Base-by-base conservation (phyloP, 2,888 invertebrate species). In the Lypha dubia region DNA sequence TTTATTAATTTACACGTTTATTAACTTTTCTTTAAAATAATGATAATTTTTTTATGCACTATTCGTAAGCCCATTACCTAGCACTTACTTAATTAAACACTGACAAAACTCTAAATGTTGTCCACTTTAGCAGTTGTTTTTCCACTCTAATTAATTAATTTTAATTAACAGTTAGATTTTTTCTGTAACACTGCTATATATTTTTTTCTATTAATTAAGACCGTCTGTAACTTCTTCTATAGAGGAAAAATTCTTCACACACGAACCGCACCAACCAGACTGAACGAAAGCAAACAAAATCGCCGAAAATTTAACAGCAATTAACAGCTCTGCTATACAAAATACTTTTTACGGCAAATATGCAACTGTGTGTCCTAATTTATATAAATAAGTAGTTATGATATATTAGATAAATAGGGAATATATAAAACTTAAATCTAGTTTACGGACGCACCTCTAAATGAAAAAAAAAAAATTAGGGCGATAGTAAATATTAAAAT, bases 211-310 rank as follows among this genome's bases (percentile, higher is more conserved):
- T 70, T 63, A 38, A 44, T 60, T 79, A 63, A 67, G 9, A 67
- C 76, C 63, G 74, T 74, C 73, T 74, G 38, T 28, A 56, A 44
- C 24, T 35, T 22, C 35, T 41, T 53, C 58, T 22, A n/a, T n/a
- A 53, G 46, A 49, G 67, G 13, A 70, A 81, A 83, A 84, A 81
- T 75, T 81, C 84, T 79, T 75, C 77, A 71, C 76, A 65, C 80
- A 76, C 81, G 81, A 77, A 84, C 80, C 75, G 80, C 80, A 84
- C 76, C 80, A 84, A 84, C 80, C 83, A 84, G 80, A 84, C 80
- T 84, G 80, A 80, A 84, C 80, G 79, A 79, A 71, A 24, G 22
- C n/a, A 24, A 51, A 35, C 24, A 56, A 70, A 58, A 65, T 65
- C 58, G 46, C 62, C 49, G 75, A 67, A 79, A 71, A 80, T 38